Percentiles rank a stretch among this genome's conserved stretches.
Conservation (phyloP, 2,113 vertebrate genomes). For the Eulacestoma nigropectus region DNA sequence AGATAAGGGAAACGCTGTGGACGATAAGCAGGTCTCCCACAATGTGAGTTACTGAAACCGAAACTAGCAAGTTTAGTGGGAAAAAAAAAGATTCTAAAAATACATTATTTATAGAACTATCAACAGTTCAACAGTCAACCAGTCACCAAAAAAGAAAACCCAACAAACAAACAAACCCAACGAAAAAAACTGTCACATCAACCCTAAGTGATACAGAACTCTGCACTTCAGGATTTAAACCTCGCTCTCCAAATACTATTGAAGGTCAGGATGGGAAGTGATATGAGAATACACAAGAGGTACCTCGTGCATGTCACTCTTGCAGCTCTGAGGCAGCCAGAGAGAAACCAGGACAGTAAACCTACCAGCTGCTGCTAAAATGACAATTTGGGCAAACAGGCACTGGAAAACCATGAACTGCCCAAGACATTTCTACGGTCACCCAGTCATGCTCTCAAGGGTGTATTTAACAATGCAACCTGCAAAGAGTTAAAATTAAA, state of each 20-base stretch:
- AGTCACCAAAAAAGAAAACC: not conserved
- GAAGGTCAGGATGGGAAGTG: not conserved
- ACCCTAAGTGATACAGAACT: not conserved
- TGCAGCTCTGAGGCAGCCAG: not conserved
- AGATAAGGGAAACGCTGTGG: not conserved
- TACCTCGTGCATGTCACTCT: not conserved
- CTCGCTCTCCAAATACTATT: not conserved
- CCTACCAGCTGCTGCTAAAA: not conserved
- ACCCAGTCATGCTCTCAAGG: not conserved
- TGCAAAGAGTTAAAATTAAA: not conserved
- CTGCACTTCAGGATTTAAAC: not conserved
- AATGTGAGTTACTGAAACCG: not conserved
- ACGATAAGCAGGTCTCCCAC: not conserved
- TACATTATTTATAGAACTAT: not conserved
- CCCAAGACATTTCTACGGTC: not conserved
- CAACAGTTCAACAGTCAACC: not conserved
- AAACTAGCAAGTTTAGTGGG: not conserved
- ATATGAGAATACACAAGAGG: fast-evolving
- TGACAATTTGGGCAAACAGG: not conserved
- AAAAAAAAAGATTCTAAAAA: not conserved
- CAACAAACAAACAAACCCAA: not conserved
- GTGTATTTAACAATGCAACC: not conserved
- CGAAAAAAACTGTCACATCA: not conserved
- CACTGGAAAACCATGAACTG: not conserved
- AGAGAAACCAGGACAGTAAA: not conserved